Conservation (phyloP, 2,797 vertebrate species). For the Tragelaphus oryx region DNA sequence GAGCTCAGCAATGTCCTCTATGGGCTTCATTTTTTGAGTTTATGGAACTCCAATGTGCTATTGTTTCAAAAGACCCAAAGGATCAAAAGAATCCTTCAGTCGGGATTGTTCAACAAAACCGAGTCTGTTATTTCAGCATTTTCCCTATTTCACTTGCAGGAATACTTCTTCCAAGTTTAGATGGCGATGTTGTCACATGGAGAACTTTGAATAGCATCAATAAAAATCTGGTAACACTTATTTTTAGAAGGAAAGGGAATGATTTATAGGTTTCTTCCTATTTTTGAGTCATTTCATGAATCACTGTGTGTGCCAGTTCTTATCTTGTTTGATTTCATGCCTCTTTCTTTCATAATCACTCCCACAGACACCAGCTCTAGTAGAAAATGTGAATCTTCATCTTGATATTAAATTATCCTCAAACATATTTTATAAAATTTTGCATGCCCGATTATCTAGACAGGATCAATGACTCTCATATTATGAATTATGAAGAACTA, state of each 20-base stretch:
- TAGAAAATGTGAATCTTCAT: not conserved
- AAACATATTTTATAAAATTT: conserved; percentile 31
- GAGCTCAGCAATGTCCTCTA: not conserved
- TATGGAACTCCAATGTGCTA: not conserved
- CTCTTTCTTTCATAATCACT: conserved; percentile 16
- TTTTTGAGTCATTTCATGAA: conserved; percentile 9
- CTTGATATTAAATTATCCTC: not conserved
- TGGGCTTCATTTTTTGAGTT: not conserved
- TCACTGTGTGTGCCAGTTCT: not conserved
- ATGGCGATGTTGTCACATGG: not conserved
- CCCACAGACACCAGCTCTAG: not conserved
- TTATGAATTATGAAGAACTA: not conserved
- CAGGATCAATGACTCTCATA: not conserved
- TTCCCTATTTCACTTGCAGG: not conserved
- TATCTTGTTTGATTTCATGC: not conserved
- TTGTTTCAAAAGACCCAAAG: not conserved
- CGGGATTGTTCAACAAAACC: not conserved
- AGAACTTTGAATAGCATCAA: not conserved
- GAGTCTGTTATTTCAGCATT: not conserved
- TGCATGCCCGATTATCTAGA: not conserved
- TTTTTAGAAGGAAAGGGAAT: conserved; percentile 46
- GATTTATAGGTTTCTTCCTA: conserved; percentile 28
- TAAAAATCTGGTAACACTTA: conserved; percentile 3
- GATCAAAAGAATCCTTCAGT: not conserved
- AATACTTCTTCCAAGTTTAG: conserved; percentile 1